Percentiles rank a stretch among this genome's conserved stretches.
phyloP scores from a whole-genome alignment of 53 echinoderm and acorn worm species.

The Paracentrotus lividus region DNA sequence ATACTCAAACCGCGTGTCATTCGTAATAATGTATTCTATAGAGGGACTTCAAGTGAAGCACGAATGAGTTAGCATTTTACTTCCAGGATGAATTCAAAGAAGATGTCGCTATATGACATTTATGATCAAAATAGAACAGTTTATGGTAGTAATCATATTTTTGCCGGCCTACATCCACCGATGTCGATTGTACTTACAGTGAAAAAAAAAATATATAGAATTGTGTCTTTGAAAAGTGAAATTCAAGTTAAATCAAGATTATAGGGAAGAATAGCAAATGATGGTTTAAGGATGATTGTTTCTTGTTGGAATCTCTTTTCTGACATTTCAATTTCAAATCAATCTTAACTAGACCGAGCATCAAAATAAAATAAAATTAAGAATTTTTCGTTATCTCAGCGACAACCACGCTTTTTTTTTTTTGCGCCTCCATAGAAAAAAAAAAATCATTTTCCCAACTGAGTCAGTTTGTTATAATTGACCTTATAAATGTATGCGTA shows the following conservation, averaged over 20 bases:
- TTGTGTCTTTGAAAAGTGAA: neutral
- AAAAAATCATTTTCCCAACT: too few relatives aligned
- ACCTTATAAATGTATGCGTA: too few relatives aligned
- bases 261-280: neutral
- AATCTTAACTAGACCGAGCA: neutral
- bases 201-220: too few relatives aligned
- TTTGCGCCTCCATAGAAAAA: too few relatives aligned
- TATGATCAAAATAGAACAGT: constrained; percentile 28
- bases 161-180: neutral
- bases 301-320: neutral
- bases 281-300: neutral
- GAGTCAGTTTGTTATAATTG: too few relatives aligned
- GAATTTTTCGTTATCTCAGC: too few relatives aligned
- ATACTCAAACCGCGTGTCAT: constrained; percentile 10
- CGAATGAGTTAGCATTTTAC: constrained; percentile 45
- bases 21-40: constrained; percentile 28
- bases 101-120: constrained; percentile 14
- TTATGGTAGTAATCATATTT: neutral
- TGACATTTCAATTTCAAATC: neutral
- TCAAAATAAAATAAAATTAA: too few relatives aligned
- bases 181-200: neutral
- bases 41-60: constrained; percentile 2
- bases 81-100: constrained; percentile 28
- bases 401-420: too few relatives aligned
- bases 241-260: neutral